These are phyloP conservation scores for Columba livia DNA, from an alignment of 2,113 vertebrate genomes.

Conservation along the genomic window DNA sequence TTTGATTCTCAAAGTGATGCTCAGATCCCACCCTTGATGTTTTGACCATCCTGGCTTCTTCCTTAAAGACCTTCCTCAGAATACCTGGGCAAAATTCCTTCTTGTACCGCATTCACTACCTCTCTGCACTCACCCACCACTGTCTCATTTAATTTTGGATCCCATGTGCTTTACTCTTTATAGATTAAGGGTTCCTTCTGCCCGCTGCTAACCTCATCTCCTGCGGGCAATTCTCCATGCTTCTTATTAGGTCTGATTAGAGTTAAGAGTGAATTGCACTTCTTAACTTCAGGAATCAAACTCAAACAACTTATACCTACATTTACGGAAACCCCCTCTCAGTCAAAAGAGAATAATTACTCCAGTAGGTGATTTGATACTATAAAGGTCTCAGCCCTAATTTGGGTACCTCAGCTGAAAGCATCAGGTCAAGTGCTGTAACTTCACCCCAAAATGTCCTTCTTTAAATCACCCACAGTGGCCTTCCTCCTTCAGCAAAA, in stretches of 20 bases:
- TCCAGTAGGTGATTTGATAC: not conserved
- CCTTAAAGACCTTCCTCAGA: not conserved
- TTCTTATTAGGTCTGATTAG: not conserved
- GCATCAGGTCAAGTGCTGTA: not conserved
- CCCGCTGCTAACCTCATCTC: not conserved
- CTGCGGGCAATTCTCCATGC: not conserved
- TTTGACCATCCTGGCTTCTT: not conserved
- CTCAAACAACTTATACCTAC: not conserved
- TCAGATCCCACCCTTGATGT: not conserved
- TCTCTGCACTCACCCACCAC: not conserved
- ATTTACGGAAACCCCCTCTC: not conserved
- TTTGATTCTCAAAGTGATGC: not conserved
- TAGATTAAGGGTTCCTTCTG: not conserved
- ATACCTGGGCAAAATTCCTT: not conserved
- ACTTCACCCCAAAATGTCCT: not conserved
- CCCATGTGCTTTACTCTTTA: not conserved
- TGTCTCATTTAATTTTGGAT: not conserved
- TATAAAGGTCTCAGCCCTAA: not conserved
- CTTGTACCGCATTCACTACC: not conserved
- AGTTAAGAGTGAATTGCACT: not conserved
- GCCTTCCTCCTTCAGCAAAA: not conserved
- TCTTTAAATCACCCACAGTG: not conserved
- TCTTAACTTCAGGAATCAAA: not conserved
- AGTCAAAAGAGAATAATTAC: not conserved
- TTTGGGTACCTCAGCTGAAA: not conserved